A percentile compares a stretch with the other conserved stretches of the same genome.
These are phyloP conservation scores for Schizotus pectinicornis DNA, from an alignment of 2,888 invertebrate species.

Conservation along the genomic window DNA sequence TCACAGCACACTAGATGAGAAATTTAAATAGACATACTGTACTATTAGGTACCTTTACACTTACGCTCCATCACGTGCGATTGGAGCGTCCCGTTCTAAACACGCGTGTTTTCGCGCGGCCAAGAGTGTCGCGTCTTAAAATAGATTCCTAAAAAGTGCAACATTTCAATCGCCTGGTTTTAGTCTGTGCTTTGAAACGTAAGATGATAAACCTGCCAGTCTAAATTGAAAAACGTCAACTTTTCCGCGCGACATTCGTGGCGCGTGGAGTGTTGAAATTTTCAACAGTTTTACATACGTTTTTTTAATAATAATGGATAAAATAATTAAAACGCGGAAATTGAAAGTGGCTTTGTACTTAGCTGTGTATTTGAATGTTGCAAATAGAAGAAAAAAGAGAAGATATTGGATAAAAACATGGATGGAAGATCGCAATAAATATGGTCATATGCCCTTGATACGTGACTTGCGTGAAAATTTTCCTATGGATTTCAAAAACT, in stretches of 20 bases:
- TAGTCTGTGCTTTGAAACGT: neutral
- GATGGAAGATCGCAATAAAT: constrained; percentile 3
- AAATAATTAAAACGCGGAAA: constrained; percentile 5
- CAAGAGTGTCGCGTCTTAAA: constrained; percentile 4
- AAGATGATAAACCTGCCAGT: constrained; percentile 10
- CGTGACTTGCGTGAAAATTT: too few relatives aligned
- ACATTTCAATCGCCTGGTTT: neutral
- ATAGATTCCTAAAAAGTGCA: neutral
- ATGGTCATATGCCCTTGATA: constrained; percentile 2
- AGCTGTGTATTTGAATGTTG: constrained; percentile 6
- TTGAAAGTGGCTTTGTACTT: constrained; percentile 7
- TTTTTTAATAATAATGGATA: constrained; percentile 3
- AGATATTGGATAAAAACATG: constrained; percentile 12
- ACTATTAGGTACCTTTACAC: constrained; percentile 9
- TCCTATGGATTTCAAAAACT: constrained; percentile 36
- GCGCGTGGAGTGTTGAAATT: constrained; percentile 13
- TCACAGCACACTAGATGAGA: too few relatives aligned
- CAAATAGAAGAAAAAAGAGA: constrained; percentile 7
- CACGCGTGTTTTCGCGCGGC: constrained; percentile 5
- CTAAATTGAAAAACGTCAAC: constrained; percentile 9
- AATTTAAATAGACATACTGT: too few relatives aligned
- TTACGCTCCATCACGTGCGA: constrained; percentile 4
- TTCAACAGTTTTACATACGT: constrained; percentile 13
- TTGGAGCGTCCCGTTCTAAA: constrained; percentile 4
- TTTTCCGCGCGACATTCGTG: constrained; percentile 9